Base-by-base conservation (phyloP, 1,140 invertebrate species). In the Drosophila pallidifrons region DNA sequence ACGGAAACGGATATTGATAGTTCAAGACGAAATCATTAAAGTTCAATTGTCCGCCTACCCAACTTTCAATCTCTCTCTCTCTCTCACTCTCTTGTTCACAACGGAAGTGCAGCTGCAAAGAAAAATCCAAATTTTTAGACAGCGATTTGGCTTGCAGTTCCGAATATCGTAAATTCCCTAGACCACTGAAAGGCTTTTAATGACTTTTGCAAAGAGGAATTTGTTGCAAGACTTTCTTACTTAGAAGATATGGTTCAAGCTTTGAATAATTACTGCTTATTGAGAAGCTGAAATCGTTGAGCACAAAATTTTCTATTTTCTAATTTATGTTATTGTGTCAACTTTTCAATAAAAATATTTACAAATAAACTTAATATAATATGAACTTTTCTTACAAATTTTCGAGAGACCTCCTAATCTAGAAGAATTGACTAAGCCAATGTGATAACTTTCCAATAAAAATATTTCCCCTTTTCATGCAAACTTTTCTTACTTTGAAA, bases 1-100 rank as follows among this genome's bases (percentile, higher is more conserved):
- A 75, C 81, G 79, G 88, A 75, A 90, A 80, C 88, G 88, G 88
- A 91, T 91, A 91, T 91, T 91, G 88, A 91, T 88, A 83, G 88
- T 88, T 91, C 78, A 91, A 91, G 88, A 91, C 81, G 88, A 82
- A 88, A 91, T 91, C 86, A 90, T 91, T 91, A 88, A 91, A 88
- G 85, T 85, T 75, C 85, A 88, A 88, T 88, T 88, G 81, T 69
- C 55, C 52, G 68, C 46, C 46, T 58, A 35, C 69, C 13, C 35
- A 20, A 25, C n/a, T 66, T 32, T 51, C 32, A 47, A 51, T 10
- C 15, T 52, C 54, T 41, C 49, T 20, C 28, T n/a, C 3, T 43
- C 41, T 43, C 0, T 43, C 11, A 5, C 41, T 6, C n/a, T 43
- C 7, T 43, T n/a, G 3, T 28, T 13, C 47, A 3, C 35, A 66